phyloP scores from a whole-genome alignment of 2,797 vertebrate species.

The Gallirallus australis region DNA sequence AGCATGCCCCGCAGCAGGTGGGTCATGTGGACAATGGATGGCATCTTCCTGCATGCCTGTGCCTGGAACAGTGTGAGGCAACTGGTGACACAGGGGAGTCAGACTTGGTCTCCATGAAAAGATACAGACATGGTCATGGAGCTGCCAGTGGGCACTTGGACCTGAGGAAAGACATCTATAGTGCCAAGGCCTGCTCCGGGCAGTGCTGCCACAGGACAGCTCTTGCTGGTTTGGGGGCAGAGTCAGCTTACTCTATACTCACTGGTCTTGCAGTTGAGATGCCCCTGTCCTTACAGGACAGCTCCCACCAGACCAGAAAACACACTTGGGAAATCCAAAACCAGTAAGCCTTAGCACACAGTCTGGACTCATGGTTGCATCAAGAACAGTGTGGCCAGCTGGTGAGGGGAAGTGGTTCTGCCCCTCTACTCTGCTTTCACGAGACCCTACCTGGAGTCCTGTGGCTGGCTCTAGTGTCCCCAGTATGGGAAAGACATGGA shows the following conservation, averaged over 20 bases:
- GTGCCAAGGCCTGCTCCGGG: not conserved
- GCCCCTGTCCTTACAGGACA: not conserved
- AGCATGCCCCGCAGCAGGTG: too few relatives aligned
- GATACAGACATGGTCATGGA: not conserved
- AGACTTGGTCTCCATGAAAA: not conserved
- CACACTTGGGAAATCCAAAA: not conserved
- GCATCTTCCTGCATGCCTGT: not conserved
- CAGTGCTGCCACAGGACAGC: not conserved
- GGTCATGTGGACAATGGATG: rapidly evolving
- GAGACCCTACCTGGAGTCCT: too few relatives aligned
- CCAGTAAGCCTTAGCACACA: not conserved
- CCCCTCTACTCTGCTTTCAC: too few relatives aligned
- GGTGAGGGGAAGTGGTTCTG: too few relatives aligned
- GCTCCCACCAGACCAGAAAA: not conserved
- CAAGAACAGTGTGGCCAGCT: too few relatives aligned
- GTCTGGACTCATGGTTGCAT: not conserved
- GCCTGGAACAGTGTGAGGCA: not conserved
- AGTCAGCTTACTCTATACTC: not conserved
- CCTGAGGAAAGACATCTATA: not conserved
- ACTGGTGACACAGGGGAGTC: not conserved
- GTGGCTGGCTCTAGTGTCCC: too few relatives aligned
- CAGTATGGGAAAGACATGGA: too few relatives aligned
- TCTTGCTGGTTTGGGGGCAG: not conserved
- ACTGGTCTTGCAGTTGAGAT: not conserved
- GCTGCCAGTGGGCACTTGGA: not conserved